Base-by-base conservation (phyloP, 2,888 invertebrate genomes). In the Crepidodera aurea region DNA sequence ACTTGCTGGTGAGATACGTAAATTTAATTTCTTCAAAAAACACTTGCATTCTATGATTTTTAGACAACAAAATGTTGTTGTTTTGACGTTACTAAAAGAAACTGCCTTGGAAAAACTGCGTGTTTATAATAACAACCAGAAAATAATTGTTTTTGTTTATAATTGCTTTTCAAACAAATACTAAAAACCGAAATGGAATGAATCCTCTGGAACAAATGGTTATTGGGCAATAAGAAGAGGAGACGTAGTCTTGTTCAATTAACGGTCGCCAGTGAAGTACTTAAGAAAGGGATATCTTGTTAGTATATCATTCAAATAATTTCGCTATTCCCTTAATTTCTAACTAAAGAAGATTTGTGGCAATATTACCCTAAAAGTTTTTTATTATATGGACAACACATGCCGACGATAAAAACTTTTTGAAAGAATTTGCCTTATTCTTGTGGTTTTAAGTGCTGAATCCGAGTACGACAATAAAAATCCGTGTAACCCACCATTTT, bases 81-180 rank as follows among this genome's bases (percentile, higher is more conserved):
- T n/a, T n/a, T n/a, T n/a, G n/a, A n/a, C n/a, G n/a, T n/a, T n/a
- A n/a, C n/a, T n/a, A n/a, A n/a, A n/a, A n/a, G n/a, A n/a, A n/a
- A n/a, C n/a, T n/a, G n/a, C n/a, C n/a, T n/a, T n/a, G n/a, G n/a
- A n/a, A n/a, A n/a, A n/a, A n/a, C n/a, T n/a, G n/a, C n/a, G n/a
- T n/a, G n/a, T n/a, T n/a, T n/a, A n/a, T n/a, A 25, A 25, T 37
- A 37, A 37, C 37, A 16, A 46, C 46, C 46, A 46, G 46, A 19
- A 46, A 46, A 25, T 46, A 22, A 46, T 22, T 22, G 25, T 46
- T 46, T 22, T 46, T 46, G 25, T 13, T 22, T 19, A 12, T 56
- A 56, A 56, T 46, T 40, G 56, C 32, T 40, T 56, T 56, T 40
- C 56, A 56, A 56, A 56, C 54, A 55, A 55, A 55, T 25, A 46